Base-by-base conservation (phyloP, 2,888 invertebrate genomes). In the Chrysolina haemoptera region DNA sequence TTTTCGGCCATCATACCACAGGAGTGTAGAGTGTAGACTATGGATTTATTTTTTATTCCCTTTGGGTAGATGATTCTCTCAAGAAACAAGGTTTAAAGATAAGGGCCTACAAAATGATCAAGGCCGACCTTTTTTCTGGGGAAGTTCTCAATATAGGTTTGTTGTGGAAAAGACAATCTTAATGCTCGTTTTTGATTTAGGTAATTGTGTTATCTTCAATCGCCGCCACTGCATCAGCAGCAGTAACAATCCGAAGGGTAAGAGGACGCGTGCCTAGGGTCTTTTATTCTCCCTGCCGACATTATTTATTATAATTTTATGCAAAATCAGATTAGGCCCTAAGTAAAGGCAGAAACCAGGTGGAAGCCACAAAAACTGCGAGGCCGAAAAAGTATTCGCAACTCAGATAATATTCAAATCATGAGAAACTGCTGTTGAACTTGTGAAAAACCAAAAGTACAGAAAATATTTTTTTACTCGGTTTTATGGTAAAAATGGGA, bases 261-360 rank as follows among this genome's bases (percentile, higher is more conserved):
- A 22, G 27, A 65, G 46, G 46, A 48, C 65, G 43, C 65, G 65
- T 65, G 43, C 48, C 22, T 65, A 16, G 65, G 65, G 65, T 20
- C 22, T 65, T 65, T 46, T 27, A 48, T 43, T 43, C 48, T 48
- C 43, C 22, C n/a, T 10, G 48, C 27, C 27, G 27, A 66, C 59
- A 59, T 59, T 59, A 59, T 59, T 59, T 59, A 59, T 59, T 59
- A 35, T 59, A 59, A 59, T 59, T 59, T 59, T 59, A 59, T 59
- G 59, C 59, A 59, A 59, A 59, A 59, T 59, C 59, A 59, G 59
- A 35, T 59, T 59, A 59, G n/a, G 59, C 27, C 14, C 35, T 35
- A 27, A 59, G 59, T 27, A 16, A 59, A 35, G 59, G 35, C 59
- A 27, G 48, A 50, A 16, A 35, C 50, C 67, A 67, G 67, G 67